Conservation (phyloP, 2,888 invertebrate species). For the Onthophagus sagittarius region DNA sequence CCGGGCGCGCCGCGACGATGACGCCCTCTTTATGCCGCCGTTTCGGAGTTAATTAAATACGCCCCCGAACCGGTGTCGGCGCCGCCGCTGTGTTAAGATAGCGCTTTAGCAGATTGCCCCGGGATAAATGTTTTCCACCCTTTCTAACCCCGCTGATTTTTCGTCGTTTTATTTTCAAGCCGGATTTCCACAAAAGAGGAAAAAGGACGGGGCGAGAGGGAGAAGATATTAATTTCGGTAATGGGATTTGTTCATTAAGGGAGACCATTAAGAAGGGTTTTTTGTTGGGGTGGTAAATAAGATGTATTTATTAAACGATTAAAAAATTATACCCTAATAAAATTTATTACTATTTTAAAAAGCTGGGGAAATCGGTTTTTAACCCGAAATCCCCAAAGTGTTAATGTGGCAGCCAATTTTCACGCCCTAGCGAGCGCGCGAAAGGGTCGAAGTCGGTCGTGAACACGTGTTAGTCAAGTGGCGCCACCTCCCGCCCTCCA, state of each 20-base stretch:
- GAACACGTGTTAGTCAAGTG: constrained; percentile 12
- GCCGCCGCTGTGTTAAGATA: constrained; percentile 7
- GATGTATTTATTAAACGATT: no score
- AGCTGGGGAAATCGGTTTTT: no score
- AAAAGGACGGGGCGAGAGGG: not conserved
- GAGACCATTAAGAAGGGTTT: no score
- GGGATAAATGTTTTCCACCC: not conserved
- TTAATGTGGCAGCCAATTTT: constrained; percentile 10
- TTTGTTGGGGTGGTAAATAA: no score
- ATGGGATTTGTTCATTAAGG: no score
- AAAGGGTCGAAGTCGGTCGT: not conserved
- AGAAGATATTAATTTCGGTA: not conserved
- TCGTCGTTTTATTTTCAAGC: not conserved
- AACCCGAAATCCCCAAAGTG: not conserved
- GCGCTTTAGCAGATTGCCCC: constrained; percentile 8
- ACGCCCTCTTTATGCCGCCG: constrained; percentile 7
- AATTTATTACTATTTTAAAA: no score
- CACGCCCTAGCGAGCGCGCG: constrained; percentile 1
- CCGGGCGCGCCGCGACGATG: not conserved
- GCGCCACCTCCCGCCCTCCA: constrained; percentile 27
- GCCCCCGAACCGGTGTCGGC: not conserved
- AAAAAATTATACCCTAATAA: no score
- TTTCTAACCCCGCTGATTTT: not conserved
- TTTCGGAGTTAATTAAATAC: constrained; percentile 12
- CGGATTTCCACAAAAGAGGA: not conserved